Percentiles rank a stretch among this genome's conserved stretches.
These are phyloP conservation scores for Tachystola acroxantha DNA, from an alignment of 2,888 invertebrate species.

Conservation along the genomic window DNA sequence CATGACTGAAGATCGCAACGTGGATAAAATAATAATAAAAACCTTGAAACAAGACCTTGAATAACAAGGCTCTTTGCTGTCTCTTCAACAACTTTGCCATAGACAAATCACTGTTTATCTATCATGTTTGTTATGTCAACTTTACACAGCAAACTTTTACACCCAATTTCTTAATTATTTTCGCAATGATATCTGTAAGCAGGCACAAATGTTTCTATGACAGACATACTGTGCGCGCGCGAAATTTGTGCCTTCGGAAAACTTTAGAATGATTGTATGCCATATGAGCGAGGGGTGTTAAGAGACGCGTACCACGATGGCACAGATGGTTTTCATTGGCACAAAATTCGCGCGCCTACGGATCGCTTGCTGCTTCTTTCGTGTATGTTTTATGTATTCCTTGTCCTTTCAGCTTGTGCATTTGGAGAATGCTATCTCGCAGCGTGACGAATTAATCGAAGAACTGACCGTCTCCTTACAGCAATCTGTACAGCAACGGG, in stretches of 20 bases:
- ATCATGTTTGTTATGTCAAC: neutral
- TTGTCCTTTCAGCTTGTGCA: slow-evolving; percentile 84
- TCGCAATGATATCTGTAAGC: slow-evolving; percentile 12
- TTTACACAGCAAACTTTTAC: neutral
- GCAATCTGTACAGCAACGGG: slow-evolving; percentile 80
- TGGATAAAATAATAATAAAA: too few relatives aligned
- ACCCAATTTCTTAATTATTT: slow-evolving; percentile 6
- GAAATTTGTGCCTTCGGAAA: too few relatives aligned
- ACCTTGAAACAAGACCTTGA: too few relatives aligned
- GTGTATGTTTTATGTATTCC: slow-evolving; percentile 36
- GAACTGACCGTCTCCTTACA: slow-evolving; percentile 85
- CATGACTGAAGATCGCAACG: too few relatives aligned
- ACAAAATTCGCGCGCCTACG: slow-evolving; percentile 1
- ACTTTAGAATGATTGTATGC: too few relatives aligned
- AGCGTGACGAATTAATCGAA: slow-evolving; percentile 84
- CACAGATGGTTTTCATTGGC: too few relatives aligned
- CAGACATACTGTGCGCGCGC: neutral
- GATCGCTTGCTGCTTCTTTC: slow-evolving; percentile 8
- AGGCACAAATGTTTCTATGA: neutral
- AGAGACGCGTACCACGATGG: too few relatives aligned
- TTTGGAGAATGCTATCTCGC: slow-evolving; percentile 82
- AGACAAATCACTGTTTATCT: too few relatives aligned
- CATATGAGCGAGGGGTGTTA: too few relatives aligned
- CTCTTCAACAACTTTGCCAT: too few relatives aligned
- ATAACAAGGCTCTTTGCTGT: too few relatives aligned